These are phyloP conservation scores for Planococcus citri DNA, from an alignment of 1,140 invertebrate genomes.

Conservation along the genomic window DNA sequence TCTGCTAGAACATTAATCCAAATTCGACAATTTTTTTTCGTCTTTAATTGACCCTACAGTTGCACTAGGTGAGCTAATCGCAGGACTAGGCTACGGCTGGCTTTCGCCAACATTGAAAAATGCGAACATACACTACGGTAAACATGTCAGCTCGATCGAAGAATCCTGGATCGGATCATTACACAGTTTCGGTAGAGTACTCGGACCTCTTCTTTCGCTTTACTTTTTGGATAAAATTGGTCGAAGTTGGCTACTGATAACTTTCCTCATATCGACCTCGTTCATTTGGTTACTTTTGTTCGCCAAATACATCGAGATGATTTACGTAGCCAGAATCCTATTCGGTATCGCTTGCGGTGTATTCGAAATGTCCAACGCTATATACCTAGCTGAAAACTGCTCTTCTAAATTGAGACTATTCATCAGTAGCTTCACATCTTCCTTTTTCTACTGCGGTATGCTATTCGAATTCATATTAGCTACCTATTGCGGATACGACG, in stretches of 20 bases:
- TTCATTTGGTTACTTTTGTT: neutral
- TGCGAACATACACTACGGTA: neutral
- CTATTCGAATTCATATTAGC: slow-evolving; percentile 62
- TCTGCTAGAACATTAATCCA: neutral
- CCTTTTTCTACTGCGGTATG: slow-evolving; percentile 65
- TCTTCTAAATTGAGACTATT: slow-evolving; percentile 25
- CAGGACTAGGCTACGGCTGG: neutral
- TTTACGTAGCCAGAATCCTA: neutral
- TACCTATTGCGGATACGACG: slow-evolving; percentile 51
- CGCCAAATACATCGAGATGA: neutral
- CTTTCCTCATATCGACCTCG: neutral
- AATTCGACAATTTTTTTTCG: neutral
- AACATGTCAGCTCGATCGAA: neutral
- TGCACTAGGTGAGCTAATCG: neutral
- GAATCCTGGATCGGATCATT: slow-evolving; percentile 12
- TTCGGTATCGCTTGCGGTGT: slow-evolving; percentile 55
- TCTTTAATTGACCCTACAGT: slow-evolving; percentile 28
- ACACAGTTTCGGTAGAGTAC: neutral
- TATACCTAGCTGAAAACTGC: slow-evolving; percentile 73
- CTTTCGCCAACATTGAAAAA: neutral
- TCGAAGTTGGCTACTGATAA: neutral
- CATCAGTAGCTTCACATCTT: slow-evolving; percentile 61
- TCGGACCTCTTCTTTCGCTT: neutral
- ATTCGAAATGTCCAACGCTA: slow-evolving; percentile 58
- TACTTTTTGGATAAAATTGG: neutral